Conservation (phyloP, 1,140 invertebrate genomes). For the Brachionus rotundiformis region DNA sequence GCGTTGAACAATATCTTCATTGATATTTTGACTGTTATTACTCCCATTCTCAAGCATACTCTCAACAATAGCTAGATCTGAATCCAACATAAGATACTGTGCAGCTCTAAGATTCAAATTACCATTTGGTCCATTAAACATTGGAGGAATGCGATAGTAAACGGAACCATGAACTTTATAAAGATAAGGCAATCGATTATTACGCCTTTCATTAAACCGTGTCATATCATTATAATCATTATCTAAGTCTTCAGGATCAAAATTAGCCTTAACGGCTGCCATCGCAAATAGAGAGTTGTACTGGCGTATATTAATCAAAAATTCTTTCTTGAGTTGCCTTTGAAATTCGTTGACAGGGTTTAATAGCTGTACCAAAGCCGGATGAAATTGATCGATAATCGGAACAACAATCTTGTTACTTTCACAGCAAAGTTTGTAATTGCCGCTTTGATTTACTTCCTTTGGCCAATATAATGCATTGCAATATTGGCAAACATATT, state of each 20-base stretch:
- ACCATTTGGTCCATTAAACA: background rate
- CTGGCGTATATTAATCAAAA: background rate
- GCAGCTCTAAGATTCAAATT: background rate
- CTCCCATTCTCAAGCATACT: no score
- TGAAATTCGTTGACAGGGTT: background rate
- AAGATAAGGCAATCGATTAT: background rate
- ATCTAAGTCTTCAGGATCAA: no score
- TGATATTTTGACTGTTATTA: background rate
- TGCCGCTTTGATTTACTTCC: no score
- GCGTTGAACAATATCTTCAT: background rate
- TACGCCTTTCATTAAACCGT: background rate
- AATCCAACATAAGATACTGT: background rate
- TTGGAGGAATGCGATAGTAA: background rate
- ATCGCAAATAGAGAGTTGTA: background rate
- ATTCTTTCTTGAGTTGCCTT: background rate
- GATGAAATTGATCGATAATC: background rate
- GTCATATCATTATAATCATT: background rate
- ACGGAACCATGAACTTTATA: background rate
- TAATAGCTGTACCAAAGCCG: background rate
- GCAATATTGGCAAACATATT: no score
- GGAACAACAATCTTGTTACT: background rate
- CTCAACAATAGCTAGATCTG: background rate
- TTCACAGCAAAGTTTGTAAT: no score
- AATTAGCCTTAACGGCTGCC: background rate
- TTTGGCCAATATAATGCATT: no score